Percentiles rank a stretch among this genome's conserved stretches.
Evolutionary conservation across 2,888 invertebrate genomes (phyloP).

Genomic region (Halictus quadricinctus): DNA sequence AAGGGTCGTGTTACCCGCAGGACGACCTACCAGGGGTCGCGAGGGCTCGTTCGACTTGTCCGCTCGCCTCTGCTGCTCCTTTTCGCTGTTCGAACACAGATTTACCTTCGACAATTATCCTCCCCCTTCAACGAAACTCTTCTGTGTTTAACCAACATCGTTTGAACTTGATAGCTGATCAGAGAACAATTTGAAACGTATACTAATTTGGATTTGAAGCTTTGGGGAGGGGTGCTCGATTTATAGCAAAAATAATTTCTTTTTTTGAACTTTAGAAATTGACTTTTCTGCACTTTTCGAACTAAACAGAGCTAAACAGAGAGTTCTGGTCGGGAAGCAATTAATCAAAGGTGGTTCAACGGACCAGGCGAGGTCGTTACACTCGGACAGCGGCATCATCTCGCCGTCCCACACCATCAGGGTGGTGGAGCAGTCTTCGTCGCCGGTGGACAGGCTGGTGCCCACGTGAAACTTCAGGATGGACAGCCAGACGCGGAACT

Average conservation of each 20-base stretch:
- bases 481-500: slow-evolving; percentile 93
- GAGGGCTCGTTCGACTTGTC: slow-evolving; percentile 69
- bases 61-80: slow-evolving; percentile 77
- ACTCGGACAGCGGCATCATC: slow-evolving; percentile 87
- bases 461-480: slow-evolving; percentile 93
- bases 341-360: slow-evolving; percentile 68
- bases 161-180: not conserved
- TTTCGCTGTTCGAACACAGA: slow-evolving; percentile 75
- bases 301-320: no score
- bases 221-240: not conserved
- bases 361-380: slow-evolving; percentile 92
- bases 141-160: not conserved
- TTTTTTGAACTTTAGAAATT: not conserved
- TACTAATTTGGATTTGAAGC: not conserved
- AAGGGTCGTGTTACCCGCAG: slow-evolving; percentile 89
- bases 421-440: slow-evolving; percentile 92
- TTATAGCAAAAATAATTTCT: no score
- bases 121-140: not conserved
- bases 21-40: slow-evolving; percentile 76
- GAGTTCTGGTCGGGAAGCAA: not conserved
- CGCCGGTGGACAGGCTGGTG: slow-evolving; percentile 86
- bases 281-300: not conserved
- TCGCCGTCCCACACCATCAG: slow-evolving; percentile 93
- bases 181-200: no score
- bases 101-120: not conserved